Conservation (phyloP, 2,888 invertebrate species). For the Athetis lepigone region DNA sequence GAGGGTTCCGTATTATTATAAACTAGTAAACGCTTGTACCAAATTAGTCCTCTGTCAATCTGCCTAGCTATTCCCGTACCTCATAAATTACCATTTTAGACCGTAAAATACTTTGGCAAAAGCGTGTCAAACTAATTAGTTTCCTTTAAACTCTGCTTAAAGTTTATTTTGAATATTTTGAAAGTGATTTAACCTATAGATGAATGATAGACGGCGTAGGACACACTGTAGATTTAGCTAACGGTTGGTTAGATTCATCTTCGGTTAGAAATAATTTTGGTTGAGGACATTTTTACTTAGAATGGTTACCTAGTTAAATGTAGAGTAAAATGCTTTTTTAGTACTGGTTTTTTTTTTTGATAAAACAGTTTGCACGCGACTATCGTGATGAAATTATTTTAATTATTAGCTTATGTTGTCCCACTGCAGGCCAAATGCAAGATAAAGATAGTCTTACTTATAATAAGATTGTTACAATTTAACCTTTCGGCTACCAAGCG, state of each 20-base stretch:
- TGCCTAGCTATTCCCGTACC: slow-evolving; percentile 74
- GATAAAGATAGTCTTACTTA: no score
- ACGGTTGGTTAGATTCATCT: not conserved
- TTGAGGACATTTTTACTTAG: slow-evolving; percentile 1
- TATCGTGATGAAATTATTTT: no score
- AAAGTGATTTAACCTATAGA: slow-evolving; percentile 36
- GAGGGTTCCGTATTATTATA: slow-evolving; percentile 77
- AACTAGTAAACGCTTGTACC: slow-evolving; percentile 77
- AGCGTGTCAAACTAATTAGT: slow-evolving; percentile 80
- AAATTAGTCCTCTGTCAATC: slow-evolving; percentile 84
- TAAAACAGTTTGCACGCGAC: no score
- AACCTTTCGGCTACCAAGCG: no score
- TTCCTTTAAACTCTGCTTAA: slow-evolving; percentile 60
- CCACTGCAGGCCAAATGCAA: no score
- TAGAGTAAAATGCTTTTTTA: not conserved
- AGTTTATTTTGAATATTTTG: slow-evolving; percentile 62
- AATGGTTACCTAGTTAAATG: not conserved
- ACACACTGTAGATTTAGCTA: not conserved
- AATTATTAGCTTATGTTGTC: no score
- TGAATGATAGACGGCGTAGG: slow-evolving; percentile 34
- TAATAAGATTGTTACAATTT: no score
- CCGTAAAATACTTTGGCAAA: slow-evolving; percentile 79
- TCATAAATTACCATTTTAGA: slow-evolving; percentile 80
- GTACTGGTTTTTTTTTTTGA: no score
- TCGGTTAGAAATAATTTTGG: slow-evolving; percentile 8